Base-by-base conservation (phyloP, 2,797 vertebrate genomes). In the Selene dorsalis region DNA sequence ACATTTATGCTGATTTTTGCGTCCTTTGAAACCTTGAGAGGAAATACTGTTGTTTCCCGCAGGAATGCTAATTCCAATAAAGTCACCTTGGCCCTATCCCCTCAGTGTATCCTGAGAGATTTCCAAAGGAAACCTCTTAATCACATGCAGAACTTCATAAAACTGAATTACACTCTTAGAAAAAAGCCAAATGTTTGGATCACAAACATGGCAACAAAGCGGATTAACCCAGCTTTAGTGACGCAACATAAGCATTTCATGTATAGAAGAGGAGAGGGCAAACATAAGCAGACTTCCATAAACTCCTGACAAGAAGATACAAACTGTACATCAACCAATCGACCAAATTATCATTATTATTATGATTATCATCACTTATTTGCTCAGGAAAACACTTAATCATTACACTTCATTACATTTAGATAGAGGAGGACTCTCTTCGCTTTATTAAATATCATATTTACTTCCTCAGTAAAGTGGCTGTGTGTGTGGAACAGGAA, bases 171-270 rank as follows among this genome's bases (percentile, higher is more conserved):
- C 45, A 82, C 73, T 74, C 83, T 83, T 39, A 50, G 74, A 16
- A 68, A 47, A 75, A 75, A 74, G 80, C 72, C 59, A 65, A 32
- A 55, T 32, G 62, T 83, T 80, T 83, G 82, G 80, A 82, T 84
- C 75, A 81, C 64, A 82, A 82, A 80, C 71, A 68, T 39, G n/a
- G 69, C 74, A 63, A 47, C 78, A 84, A 75, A 82, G 86, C 62
- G 26, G 84, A 87, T 89, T 88, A 91, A 75, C 55, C 7, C 64
- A 12, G 75, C 74, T 83, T 88, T 80, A 76, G 84, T 59, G 67
- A 80, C 17, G 45, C 71, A 80, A 89, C 84, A 82, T 83, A 48
- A 82, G 72, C 47, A 52, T 64, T 78, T 77, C 56, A 87, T 61
- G 43, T 65, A 72, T 35, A n/a, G 72, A 38, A 70, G 10, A 52